Evolutionary conservation across 2,797 vertebrate species (phyloP), one percentile per base, ranked within the genome.

Genomic region (Sarcoramphus papa): DNA sequence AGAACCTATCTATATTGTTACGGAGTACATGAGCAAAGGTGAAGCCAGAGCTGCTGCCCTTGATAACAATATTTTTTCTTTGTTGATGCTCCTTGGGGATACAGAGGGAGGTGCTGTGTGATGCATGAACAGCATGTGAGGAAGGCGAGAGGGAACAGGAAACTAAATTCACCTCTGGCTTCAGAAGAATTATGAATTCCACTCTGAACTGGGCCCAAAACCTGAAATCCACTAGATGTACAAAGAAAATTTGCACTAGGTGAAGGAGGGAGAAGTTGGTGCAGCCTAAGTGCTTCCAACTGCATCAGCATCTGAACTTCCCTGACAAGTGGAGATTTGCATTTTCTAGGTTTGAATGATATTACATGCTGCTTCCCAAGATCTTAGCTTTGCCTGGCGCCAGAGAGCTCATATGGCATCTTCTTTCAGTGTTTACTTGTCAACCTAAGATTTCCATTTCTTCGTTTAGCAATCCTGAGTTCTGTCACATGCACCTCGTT

Each of bases 11-110:
- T 99, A 99, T 97, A 99, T 99, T 20, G 99, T 99, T 97, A 99
- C 99, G 0, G 99, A 99, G 96, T 99, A 99, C 94, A 99, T 99
- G 99, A 98, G 98, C 96, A 99, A 99, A 99, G 99, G 99, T 99
- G 78, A 92, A 97, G 23, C 47, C 62, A 21, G 10, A 25, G 9
- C 43, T 74, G 23, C 56, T 91, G 18, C 43, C 10, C 21, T 70
- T n/a, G 14, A 88, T 87, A 64, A 27, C 59, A 31, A 6, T 45
- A 10, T n/a, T 62, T 91, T 74, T 72, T n/a, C 10, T 80, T 64
- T 83, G 23, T 56, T 86, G 7, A 8, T 76, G 20, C 22, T 94
- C 27, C n/a, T 47, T 80, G 65, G 45, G 64, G 56, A 22, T 56
- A 12, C 33, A 57, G 45, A 37, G 70, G 17, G 47, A 64, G 53